These are phyloP conservation scores for Echeneis naucrates DNA, from an alignment of 2,797 vertebrate genomes.

Conservation along the genomic window DNA sequence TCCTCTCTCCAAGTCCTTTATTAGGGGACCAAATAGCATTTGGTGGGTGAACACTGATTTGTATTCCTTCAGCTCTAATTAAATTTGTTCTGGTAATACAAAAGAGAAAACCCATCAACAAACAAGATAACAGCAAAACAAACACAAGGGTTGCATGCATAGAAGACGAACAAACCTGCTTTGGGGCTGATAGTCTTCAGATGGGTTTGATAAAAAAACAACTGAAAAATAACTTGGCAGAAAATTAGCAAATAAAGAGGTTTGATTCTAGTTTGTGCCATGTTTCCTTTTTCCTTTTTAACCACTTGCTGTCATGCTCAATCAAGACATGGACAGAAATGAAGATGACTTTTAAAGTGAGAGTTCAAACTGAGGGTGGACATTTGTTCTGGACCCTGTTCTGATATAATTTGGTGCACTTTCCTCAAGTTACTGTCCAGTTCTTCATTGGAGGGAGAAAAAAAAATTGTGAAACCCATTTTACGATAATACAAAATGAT, in stretches of 20 bases:
- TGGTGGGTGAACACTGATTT: conserved; percentile 73
- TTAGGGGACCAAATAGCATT: conserved; percentile 72
- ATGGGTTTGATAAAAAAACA: conserved; percentile 60
- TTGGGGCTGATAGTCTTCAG: conserved; percentile 63
- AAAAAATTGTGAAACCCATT: not conserved
- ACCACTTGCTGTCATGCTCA: not conserved
- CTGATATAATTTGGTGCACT: not conserved
- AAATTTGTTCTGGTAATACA: conserved; percentile 79
- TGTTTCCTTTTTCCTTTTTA: not conserved
- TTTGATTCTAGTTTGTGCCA: conserved; percentile 22
- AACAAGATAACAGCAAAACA: conserved; percentile 68
- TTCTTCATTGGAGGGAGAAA: conserved; percentile 1
- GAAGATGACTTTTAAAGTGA: conserved; percentile 12
- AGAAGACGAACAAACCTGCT: conserved; percentile 65
- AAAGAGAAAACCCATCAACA: conserved; percentile 77
- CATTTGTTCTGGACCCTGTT: not conserved
- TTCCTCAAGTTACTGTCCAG: not conserved
- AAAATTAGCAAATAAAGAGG: conserved; percentile 54
- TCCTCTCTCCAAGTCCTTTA: conserved; percentile 63
- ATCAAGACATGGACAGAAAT: conserved; percentile 17
- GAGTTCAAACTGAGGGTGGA: not conserved
- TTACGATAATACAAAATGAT: not conserved
- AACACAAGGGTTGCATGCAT: conserved; percentile 66
- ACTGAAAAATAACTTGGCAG: conserved; percentile 33
- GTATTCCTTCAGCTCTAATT: conserved; percentile 79